Conservation (phyloP, 1,140 invertebrate species). For the Hylyphantes graminicola region DNA sequence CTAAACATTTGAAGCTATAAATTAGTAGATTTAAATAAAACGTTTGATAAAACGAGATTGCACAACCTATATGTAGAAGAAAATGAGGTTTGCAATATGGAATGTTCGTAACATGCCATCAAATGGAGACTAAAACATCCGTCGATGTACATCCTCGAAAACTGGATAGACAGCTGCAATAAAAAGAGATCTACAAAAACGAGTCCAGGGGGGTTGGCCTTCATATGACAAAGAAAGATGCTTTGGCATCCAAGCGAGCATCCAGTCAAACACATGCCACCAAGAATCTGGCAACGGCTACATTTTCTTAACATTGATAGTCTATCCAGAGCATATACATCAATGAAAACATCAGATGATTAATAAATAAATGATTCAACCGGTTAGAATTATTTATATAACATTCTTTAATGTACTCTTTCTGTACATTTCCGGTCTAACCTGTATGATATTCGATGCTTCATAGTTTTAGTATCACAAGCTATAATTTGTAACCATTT, state of each 20-base stretch:
- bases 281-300: too few species aligned
- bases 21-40: slow-evolving; percentile 6
- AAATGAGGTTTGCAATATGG: not conserved
- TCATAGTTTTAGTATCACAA: not conserved
- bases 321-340: too few species aligned
- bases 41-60: not conserved
- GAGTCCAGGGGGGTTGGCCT: too few species aligned
- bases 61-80: not conserved
- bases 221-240: too few species aligned
- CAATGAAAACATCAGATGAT: not conserved
- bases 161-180: not conserved
- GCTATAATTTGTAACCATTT: not conserved
- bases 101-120: slow-evolving; percentile 9
- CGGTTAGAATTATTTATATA: not conserved
- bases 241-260: too few species aligned
- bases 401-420: not conserved
- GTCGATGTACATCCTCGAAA: not conserved
- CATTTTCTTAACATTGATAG: too few species aligned
- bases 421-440: not conserved
- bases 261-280: too few species aligned
- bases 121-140: not conserved
- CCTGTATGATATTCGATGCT: not conserved
- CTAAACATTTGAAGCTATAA: slow-evolving; percentile 28
- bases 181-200: too few species aligned
- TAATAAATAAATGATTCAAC: slow-evolving; percentile 29